These are phyloP conservation scores for Dipodomys stephensi DNA, from an alignment of 2,113 vertebrate genomes.

Conservation along the genomic window DNA sequence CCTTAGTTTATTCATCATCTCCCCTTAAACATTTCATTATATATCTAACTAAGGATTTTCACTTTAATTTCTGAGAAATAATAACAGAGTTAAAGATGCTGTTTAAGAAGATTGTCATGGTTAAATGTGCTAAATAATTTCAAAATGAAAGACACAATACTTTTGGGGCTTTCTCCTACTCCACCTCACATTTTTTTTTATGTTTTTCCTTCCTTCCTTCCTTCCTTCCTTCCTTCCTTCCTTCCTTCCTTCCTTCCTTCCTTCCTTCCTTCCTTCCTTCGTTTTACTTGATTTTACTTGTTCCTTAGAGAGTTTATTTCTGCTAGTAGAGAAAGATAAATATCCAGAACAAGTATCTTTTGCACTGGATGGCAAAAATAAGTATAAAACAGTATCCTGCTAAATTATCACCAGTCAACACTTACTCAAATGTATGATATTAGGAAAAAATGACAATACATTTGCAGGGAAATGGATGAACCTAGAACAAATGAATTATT, in stretches of 20 bases:
- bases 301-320: not conserved
- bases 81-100: not conserved
- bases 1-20: not conserved
- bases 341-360: not conserved
- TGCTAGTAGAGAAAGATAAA: not conserved
- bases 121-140: no score
- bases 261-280: not conserved
- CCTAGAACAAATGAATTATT: no score
- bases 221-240: no score
- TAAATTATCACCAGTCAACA: conserved; percentile 65
- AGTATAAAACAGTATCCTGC: conserved; percentile 22
- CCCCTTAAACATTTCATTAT: not conserved
- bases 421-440: conserved; percentile 66
- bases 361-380: not conserved
- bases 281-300: not conserved
- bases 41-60: not conserved
- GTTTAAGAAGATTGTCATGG: no score
- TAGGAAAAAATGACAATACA: conserved; percentile 6
- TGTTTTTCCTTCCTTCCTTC: not conserved
- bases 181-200: not conserved
- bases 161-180: not conserved
- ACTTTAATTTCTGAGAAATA: conserved; percentile 21
- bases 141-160: not conserved
- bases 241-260: not conserved
- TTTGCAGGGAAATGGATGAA: no score